phyloP scores from a whole-genome alignment of 2,888 invertebrate genomes.

The Drosophila melanosoma region DNA sequence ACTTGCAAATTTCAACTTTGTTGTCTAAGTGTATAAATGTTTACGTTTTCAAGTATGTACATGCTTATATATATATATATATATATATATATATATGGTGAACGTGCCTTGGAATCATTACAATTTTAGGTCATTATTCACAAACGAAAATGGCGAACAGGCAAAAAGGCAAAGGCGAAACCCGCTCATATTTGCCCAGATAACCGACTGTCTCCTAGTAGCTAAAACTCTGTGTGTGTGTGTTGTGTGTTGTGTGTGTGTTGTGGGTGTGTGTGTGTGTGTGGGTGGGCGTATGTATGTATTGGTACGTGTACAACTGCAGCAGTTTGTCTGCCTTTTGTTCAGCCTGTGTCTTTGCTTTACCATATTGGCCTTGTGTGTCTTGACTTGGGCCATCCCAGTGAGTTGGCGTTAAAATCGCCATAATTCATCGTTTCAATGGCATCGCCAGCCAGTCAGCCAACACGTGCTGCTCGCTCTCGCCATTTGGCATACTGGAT shows the following conservation, averaged over 20 bases:
- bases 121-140: slow-evolving; percentile 80
- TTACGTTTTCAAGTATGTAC: slow-evolving; percentile 18
- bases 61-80: slow-evolving; percentile 64
- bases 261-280: slow-evolving; percentile 14
- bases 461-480: slow-evolving; percentile 45
- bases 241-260: slow-evolving; percentile 8
- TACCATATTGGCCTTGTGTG: slow-evolving; percentile 6
- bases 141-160: slow-evolving; percentile 65
- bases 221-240: neutral
- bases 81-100: slow-evolving; percentile 63
- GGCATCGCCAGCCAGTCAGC: slow-evolving; percentile 40
- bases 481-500: slow-evolving; percentile 20
- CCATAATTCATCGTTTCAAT: slow-evolving; percentile 79
- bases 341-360: slow-evolving; percentile 49
- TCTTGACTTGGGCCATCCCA: slow-evolving; percentile 27
- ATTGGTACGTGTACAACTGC: slow-evolving; percentile 15
- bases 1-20: neutral
- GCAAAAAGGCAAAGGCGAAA: slow-evolving; percentile 65
- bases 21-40: neutral
- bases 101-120: slow-evolving; percentile 80
- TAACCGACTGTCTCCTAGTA: slow-evolving; percentile 46
- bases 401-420: slow-evolving; percentile 74
- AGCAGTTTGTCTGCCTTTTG: slow-evolving; percentile 44
- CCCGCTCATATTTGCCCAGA: slow-evolving; percentile 36
- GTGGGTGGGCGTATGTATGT: neutral